phyloP scores from a whole-genome alignment of 1,140 invertebrate genomes.

The Drosophila takahashii region DNA sequence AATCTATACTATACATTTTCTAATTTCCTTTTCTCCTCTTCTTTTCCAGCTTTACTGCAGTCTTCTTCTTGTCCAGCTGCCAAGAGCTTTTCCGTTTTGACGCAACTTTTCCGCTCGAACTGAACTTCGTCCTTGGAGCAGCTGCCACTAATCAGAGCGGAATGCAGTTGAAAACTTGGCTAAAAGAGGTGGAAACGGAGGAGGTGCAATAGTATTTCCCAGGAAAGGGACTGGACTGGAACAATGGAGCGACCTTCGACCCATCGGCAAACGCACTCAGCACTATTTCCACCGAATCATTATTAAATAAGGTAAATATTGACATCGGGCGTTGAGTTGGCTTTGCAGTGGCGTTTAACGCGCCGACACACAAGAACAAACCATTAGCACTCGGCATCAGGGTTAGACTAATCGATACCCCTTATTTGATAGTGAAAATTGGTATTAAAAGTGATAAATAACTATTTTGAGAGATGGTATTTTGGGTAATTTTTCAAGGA shows the following conservation, averaged over 20 bases:
- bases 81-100: slow-evolving; percentile 15
- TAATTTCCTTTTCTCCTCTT: background rate
- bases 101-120: slow-evolving; percentile 24
- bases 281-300: slow-evolving; percentile 28
- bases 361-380: slow-evolving; percentile 46
- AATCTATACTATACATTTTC: background rate
- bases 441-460: too few relatives aligned
- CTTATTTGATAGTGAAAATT: too few relatives aligned
- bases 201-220: too few relatives aligned
- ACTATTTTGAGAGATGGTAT: too few relatives aligned
- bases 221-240: slow-evolving; percentile 1
- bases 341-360: slow-evolving; percentile 17
- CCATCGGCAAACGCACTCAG: slow-evolving; percentile 5
- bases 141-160: slow-evolving; percentile 44
- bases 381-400: background rate
- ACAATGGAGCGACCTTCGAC: slow-evolving; percentile 29
- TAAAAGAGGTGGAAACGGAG: background rate
- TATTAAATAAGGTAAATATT: slow-evolving; percentile 55
- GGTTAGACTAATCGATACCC: background rate
- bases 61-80: background rate
- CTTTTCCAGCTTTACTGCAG: too few relatives aligned
- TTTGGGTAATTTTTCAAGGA: too few relatives aligned
- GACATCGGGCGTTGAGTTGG: slow-evolving; percentile 41
- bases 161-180: slow-evolving; percentile 21
- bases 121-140: slow-evolving; percentile 31